Evolutionary conservation across 2,888 invertebrate species (phyloP), one percentile per base, ranked within the genome.

Genomic region (Anodontia alba): DNA sequence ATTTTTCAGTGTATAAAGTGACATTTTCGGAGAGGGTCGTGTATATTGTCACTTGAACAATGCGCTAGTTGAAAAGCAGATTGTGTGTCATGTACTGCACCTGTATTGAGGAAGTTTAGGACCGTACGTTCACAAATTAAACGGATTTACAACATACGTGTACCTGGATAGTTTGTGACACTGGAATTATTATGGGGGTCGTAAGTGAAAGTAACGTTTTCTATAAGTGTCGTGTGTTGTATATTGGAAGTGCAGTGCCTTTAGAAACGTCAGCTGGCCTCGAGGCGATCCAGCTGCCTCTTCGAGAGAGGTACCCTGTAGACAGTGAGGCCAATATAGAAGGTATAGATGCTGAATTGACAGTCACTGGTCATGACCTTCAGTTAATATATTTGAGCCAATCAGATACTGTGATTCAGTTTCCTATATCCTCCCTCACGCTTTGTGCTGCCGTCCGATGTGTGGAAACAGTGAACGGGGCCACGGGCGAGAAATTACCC

Each of bases 321-420:
- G 89, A 90, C 17, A 86, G 90, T 38, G 89, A 90, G 20, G 78
- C 86, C 1, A 81, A 87, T 17, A 89, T 94, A 29, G 83, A 90
- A 54, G 94, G 94, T 0, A 92, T 94, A 33, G 91, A 93, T 73
- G 98, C 99, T 88, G 98, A 98, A 98, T 96, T 99, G 75, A 98
- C 98, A 89, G 98, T 99, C 73, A 99, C 98, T 98, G 98, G 98
- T 86, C 99, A 99, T 94, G 99, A 99, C 71, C 96, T 99, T 87
- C 93, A 95, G 73, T 88, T 99, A 88, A 99, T 99, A 95, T 99
- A 99, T 95, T 97, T 99, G 0, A 89, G 87, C 36, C 93, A 93
- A 68, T 77, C 86, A 2, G 87, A 88, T 38, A 88, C 89, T n/a
- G 88, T 92, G 5, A 90, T 93, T 7, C 93, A 92, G 87, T 94